Evolutionary conservation across 2,888 invertebrate species (phyloP).

Genomic region (Nematopogon swammerdamellus): DNA sequence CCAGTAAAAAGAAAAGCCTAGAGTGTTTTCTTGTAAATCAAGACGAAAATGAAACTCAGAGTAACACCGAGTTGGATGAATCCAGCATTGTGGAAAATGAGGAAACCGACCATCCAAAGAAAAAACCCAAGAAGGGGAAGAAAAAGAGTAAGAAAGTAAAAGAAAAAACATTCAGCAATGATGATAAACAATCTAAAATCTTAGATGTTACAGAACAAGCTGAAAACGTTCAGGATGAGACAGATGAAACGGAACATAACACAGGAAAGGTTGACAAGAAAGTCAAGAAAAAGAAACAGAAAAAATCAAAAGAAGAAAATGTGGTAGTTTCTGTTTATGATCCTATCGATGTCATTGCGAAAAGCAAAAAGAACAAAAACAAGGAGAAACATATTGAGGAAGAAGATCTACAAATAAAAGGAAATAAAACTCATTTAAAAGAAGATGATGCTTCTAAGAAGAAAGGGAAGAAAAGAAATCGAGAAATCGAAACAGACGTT

Average conservation of each 20-base stretch:
- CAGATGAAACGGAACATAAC: slow-evolving; percentile 9
- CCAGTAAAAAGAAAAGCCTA: slow-evolving; percentile 4
- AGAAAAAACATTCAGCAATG: slow-evolving; percentile 2
- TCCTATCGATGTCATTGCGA: slow-evolving; percentile 1
- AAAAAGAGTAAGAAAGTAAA: neutral
- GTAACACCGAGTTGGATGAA: too few species aligned
- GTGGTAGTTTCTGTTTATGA: slow-evolving; percentile 5
- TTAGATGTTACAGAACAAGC: neutral
- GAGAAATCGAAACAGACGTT: slow-evolving; percentile 6
- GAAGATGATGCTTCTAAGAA: slow-evolving; percentile 3
- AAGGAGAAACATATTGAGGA: slow-evolving; percentile 7
- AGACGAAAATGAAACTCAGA: neutral
- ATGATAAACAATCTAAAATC: slow-evolving; percentile 4
- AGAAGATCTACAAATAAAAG: neutral
- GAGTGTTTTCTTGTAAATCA: neutral
- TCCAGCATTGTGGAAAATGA: too few species aligned
- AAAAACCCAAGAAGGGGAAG: slow-evolving; percentile 12
- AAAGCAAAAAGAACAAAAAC: slow-evolving; percentile 10
- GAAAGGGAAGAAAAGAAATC: slow-evolving; percentile 3
- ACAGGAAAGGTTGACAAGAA: slow-evolving; percentile 10
- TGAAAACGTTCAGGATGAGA: neutral
- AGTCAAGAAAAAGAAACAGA: too few species aligned
- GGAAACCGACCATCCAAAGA: slow-evolving; percentile 11
- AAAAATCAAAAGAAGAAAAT: too few species aligned
- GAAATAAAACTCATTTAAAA: neutral